A percentile compares a stretch with the other conserved stretches of the same genome.
Evolutionary conservation across 2,888 invertebrate species (phyloP).

Genomic region (Aproaerema taeniolella): DNA sequence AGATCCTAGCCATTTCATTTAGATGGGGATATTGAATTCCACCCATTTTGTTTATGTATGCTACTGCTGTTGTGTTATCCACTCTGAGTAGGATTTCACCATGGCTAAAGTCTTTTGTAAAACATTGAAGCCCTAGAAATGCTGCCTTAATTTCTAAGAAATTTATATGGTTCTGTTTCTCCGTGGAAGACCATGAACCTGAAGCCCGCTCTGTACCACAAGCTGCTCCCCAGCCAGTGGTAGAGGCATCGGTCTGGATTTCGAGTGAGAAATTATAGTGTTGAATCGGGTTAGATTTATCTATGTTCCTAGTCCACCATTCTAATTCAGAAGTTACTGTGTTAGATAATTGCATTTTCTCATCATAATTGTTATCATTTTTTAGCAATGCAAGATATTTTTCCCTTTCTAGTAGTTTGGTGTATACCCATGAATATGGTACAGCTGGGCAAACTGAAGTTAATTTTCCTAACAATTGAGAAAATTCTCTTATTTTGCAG

Average conservation of each 20-base stretch:
- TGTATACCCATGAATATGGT: constrained; percentile 7
- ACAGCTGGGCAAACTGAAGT: constrained; percentile 1
- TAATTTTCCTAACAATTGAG: not conserved
- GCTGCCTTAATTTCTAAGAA: constrained; percentile 3
- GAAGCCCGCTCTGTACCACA: not conserved
- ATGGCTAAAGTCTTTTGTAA: constrained; percentile 5
- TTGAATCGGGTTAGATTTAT: not conserved
- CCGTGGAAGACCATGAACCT: constrained; percentile 2
- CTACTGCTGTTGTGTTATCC: constrained; percentile 17
- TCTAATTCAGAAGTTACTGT: not conserved
- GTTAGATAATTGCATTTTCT: not conserved
- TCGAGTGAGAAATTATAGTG: not conserved
- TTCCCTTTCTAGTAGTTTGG: constrained; percentile 7
- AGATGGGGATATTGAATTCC: constrained; percentile 13
- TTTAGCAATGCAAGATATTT: constrained; percentile 4
- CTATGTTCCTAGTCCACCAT: constrained; percentile 6
- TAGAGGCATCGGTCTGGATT: constrained; percentile 15
- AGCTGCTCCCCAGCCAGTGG: constrained; percentile 11
- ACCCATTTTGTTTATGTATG: constrained; percentile 17
- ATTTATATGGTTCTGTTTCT: constrained; percentile 3
- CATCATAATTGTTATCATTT: not conserved
- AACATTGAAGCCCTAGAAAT: constrained; percentile 8
- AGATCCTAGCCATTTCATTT: constrained; percentile 6
- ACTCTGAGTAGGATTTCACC: constrained; percentile 14
- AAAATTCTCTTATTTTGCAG: constrained; percentile 5